These are phyloP conservation scores for Lordiphosa stackelbergi DNA, from an alignment of 1,140 invertebrate species.

Conservation along the genomic window DNA sequence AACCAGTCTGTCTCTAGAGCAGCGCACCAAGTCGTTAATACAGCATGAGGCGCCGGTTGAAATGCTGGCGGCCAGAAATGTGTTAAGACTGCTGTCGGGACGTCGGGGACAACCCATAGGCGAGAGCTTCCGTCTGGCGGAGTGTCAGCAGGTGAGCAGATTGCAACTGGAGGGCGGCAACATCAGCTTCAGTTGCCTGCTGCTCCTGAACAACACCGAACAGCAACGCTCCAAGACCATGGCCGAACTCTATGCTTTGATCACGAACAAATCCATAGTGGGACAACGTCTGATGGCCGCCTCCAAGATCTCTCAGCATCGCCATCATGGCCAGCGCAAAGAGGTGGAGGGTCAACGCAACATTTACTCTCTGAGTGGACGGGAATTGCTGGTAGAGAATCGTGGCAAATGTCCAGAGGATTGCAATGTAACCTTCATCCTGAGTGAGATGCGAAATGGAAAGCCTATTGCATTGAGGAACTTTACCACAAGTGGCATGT, in stretches of 20 bases:
- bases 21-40: conserved; percentile 52
- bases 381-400: conserved; percentile 82
- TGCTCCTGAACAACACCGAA: conserved; percentile 76
- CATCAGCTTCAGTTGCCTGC: conserved; percentile 77
- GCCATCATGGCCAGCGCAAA: conserved; percentile 78
- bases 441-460: conserved; percentile 80
- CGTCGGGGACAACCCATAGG: conserved; percentile 77
- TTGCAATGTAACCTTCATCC: conserved; percentile 81
- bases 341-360: conserved; percentile 79
- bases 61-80: conserved; percentile 79
- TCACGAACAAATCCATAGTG: conserved; percentile 74
- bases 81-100: conserved; percentile 83
- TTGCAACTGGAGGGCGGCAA: conserved; percentile 72
- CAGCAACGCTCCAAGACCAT: conserved; percentile 65
- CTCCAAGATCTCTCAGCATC: conserved; percentile 69
- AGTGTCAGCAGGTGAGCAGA: conserved; percentile 78
- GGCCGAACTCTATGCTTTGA: conserved; percentile 75
- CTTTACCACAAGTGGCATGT: conserved; percentile 80
- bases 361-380: conserved; percentile 79
- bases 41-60: conserved; percentile 26
- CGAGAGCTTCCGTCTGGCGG: conserved; percentile 78
- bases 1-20: conserved; percentile 74
- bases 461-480: conserved; percentile 79
- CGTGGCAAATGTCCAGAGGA: conserved; percentile 82
- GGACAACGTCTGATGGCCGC: conserved; percentile 39